Evolutionary conservation across 2,797 vertebrate genomes (phyloP).

Genomic region (Scyliorhinus canicula): DNA sequence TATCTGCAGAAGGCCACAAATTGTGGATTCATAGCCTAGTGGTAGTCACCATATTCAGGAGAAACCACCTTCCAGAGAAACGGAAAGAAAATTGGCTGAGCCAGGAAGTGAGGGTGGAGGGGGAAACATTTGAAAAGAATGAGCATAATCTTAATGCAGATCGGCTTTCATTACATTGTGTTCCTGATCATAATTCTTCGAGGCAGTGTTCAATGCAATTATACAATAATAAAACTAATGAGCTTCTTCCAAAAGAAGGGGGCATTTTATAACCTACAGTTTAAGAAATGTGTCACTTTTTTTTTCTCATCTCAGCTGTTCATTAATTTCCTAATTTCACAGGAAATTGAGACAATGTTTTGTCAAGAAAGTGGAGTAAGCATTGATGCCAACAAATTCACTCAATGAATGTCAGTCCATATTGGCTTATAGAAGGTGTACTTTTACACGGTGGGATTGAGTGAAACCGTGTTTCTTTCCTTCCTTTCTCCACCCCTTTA

Average conservation of each 20-base stretch:
- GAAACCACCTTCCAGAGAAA: neutral
- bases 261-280: neutral
- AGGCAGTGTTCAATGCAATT: neutral
- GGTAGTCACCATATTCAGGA: neutral
- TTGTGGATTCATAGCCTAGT: neutral
- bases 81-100: neutral
- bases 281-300: neutral
- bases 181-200: neutral
- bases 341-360: neutral
- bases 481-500: conserved; percentile 34
- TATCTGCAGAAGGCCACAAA: neutral
- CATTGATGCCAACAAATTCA: conserved; percentile 27
- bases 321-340: neutral
- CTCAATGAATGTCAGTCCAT: conserved; percentile 26
- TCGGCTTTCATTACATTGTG: neutral
- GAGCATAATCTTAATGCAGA: neutral
- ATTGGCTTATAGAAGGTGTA: conserved; percentile 32
- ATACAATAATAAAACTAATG: neutral
- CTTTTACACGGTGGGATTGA: conserved; percentile 36
- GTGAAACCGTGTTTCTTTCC: conserved; percentile 37
- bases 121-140: neutral
- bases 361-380: neutral
- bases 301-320: neutral
- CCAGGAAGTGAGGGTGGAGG: neutral
- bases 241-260: no score